Conservation (phyloP, 2,797 vertebrate species). For the Hydrophis major region DNA sequence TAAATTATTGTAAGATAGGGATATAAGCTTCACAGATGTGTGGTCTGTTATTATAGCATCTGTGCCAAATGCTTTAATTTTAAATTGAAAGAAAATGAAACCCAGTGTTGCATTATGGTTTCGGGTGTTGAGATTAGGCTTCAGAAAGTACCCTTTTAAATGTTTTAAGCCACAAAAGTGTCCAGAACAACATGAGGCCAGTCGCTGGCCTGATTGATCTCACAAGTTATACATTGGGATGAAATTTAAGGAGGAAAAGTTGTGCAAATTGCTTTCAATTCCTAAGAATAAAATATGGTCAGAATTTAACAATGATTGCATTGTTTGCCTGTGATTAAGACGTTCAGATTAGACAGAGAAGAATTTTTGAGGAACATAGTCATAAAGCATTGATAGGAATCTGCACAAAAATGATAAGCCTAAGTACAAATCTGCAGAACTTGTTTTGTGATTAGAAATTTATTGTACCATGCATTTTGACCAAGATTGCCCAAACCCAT, state of each 20-base stretch:
- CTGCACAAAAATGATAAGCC: not conserved
- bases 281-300: not conserved
- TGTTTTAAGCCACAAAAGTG: not conserved
- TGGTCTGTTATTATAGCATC: not conserved
- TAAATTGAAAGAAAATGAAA: no score
- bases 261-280: not conserved
- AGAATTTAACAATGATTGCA: not conserved
- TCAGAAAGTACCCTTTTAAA: not conserved
- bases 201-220: not conserved
- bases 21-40: not conserved
- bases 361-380: not conserved
- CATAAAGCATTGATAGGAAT: not conserved
- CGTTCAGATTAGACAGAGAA: not conserved
- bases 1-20: not conserved
- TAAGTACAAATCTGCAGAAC: not conserved
- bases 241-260: not conserved
- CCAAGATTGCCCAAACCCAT: not conserved
- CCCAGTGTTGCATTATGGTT: not conserved
- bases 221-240: not conserved
- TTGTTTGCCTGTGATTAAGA: not conserved
- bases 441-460: not conserved
- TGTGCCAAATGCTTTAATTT: no score
- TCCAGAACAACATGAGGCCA: not conserved
- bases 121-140: not conserved
- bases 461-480: not conserved